These are phyloP conservation scores for Rattus norvegicus DNA, from an alignment of 2,113 vertebrate species.

Conservation along the genomic window GRCr8 NC_086021.1:185704001-185704500, in stretches of 20 bases:
- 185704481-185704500: neutral
- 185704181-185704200: neutral
- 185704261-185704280: rapidly evolving
- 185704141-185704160: no score
- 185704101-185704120: neutral
- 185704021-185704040: no score
- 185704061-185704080: neutral
- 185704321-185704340: neutral
- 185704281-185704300: neutral
- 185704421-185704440: neutral
- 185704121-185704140: no score
- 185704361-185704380: neutral
- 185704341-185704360: neutral
- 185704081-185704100: rapidly evolving
- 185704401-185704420: neutral
- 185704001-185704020: neutral
- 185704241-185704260: no score
- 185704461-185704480: rapidly evolving
- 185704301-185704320: neutral
- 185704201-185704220: neutral
- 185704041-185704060: no score
- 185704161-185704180: neutral
- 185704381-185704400: rapidly evolving
- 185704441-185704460: neutral
- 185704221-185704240: neutral